phyloP scores from a whole-genome alignment of 1,140 invertebrate species.

The Sipha flava region DNA sequence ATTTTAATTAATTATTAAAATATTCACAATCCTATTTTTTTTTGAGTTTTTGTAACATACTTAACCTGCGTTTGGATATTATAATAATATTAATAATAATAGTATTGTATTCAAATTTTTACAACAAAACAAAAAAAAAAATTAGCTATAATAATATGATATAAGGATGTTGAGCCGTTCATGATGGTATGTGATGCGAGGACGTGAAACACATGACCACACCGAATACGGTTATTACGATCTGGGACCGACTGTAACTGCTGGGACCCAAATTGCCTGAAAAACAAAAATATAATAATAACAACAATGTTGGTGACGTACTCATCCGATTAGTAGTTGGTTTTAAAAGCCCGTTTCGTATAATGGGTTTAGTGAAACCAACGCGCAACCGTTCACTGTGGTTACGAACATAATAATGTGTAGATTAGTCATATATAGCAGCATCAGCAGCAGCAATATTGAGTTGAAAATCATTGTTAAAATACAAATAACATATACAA shows the following conservation, averaged over 20 bases:
- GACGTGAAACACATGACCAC: conserved; percentile 8
- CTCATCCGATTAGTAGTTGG: background rate
- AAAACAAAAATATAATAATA: background rate
- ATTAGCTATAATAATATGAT: background rate
- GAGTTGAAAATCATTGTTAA: too few species aligned
- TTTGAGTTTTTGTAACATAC: background rate
- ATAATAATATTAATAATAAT: background rate
- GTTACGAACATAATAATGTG: too few species aligned
- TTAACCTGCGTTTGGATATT: background rate
- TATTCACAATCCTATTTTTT: background rate
- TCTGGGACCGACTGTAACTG: background rate
- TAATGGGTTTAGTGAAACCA: background rate
- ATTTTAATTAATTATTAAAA: background rate
- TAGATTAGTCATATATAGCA: too few species aligned
- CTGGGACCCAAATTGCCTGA: conserved; percentile 17
- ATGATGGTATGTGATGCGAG: conserved; percentile 1
- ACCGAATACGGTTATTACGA: background rate
- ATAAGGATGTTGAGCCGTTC: background rate
- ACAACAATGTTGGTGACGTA: background rate
- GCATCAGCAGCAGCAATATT: too few species aligned
- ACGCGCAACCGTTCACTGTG: background rate
- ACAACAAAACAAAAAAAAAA: background rate
- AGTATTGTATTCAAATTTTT: background rate
- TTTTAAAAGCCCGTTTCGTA: background rate
- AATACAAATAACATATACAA: too few species aligned